Conservation (phyloP, 2,797 vertebrate species). For the Limosa lapponica region DNA sequence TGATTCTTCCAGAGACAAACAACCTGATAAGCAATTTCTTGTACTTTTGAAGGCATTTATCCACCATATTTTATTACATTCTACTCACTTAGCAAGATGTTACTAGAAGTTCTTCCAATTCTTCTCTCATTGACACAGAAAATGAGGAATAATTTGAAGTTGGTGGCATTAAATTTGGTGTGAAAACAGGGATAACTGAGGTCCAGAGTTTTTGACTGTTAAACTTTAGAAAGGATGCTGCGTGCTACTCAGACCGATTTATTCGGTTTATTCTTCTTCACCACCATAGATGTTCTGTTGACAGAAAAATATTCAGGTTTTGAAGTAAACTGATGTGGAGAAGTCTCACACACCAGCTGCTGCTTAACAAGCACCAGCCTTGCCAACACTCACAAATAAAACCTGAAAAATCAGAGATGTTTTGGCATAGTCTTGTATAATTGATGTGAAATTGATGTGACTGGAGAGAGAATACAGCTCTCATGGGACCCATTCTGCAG, state of each 20-base stretch:
- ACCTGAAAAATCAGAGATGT: not conserved
- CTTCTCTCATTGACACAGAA: not conserved
- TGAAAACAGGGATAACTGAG: not conserved
- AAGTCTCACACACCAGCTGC: not conserved
- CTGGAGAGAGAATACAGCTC: not conserved
- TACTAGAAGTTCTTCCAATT: not conserved
- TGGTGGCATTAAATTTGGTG: not conserved
- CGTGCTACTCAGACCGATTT: not conserved
- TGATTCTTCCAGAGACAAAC: not conserved
- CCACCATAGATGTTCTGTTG: not conserved
- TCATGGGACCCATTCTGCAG: not conserved
- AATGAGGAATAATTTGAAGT: not conserved
- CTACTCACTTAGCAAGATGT: not conserved
- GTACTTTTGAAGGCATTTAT: not conserved
- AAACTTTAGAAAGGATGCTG: not conserved
- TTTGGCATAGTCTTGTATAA: not conserved
- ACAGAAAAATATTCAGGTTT: not conserved
- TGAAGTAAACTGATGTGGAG: not conserved
- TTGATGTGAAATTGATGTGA: not conserved
- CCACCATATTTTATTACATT: not conserved
- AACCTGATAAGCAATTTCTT: not conserved
- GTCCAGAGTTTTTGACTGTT: not conserved
- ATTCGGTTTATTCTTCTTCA: not conserved
- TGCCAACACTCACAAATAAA: not conserved
- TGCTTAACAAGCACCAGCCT: not conserved